Conservation (phyloP, 2,797 vertebrate genomes). For the Chromobotia macracanthus region DNA sequence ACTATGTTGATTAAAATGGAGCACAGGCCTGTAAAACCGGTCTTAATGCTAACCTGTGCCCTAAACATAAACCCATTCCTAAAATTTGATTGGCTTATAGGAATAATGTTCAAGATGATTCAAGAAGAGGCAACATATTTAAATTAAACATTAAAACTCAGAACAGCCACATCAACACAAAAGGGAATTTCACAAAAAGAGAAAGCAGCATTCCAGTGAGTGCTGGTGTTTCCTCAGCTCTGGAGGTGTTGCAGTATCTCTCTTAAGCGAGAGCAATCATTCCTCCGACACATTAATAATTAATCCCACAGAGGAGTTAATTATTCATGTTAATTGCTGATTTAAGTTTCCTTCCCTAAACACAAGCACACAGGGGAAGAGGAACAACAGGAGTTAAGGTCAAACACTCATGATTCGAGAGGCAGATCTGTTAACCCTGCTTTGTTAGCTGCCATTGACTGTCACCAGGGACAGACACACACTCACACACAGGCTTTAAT, state of each 20-base stretch:
- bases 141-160: no score
- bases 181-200: not conserved
- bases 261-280: constrained; percentile 74
- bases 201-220: not conserved
- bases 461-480: constrained; percentile 13
- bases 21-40: no score
- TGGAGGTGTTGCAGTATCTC: constrained; percentile 63
- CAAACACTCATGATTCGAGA: constrained; percentile 47
- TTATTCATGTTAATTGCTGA: constrained; percentile 89
- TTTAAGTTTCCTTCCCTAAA: constrained; percentile 80
- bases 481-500: not conserved
- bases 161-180: not conserved
- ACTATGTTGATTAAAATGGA: no score
- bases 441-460: constrained; percentile 31
- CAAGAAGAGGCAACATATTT: no score
- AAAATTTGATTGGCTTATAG: no score
- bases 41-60: no score
- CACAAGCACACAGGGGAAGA: constrained; percentile 57
- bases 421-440: constrained; percentile 38
- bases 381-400: constrained; percentile 58
- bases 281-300: constrained; percentile 82
- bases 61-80: no score
- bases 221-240: not conserved
- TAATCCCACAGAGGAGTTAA: constrained; percentile 78
- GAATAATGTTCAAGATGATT: no score